Evolutionary conservation across 2,113 vertebrate genomes (phyloP).

Genomic region (Myiozetetes cayanensis): DNA sequence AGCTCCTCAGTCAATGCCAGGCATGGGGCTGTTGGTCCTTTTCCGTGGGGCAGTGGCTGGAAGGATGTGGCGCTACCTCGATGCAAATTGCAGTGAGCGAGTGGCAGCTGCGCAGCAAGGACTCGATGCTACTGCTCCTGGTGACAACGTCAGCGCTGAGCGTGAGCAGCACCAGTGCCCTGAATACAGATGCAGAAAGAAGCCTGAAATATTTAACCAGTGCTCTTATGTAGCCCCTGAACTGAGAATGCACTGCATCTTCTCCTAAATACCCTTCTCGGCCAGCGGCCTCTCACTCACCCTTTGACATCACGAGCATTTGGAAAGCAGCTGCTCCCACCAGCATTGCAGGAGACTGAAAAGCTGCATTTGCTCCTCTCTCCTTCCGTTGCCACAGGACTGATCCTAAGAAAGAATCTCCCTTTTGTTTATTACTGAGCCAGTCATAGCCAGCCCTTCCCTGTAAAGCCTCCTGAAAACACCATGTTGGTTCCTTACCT

Average conservation of each 20-base stretch:
- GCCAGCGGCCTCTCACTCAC: neutral
- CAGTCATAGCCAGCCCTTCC: neutral
- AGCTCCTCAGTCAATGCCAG: neutral
- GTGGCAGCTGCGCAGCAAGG: neutral
- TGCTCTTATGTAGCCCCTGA: neutral
- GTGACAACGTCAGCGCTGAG: neutral
- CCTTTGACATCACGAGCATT: fast-evolving
- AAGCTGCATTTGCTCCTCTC: neutral
- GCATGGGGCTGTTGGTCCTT: fast-evolving
- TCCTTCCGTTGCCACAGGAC: neutral
- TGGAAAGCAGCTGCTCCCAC: neutral
- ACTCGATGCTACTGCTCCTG: neutral
- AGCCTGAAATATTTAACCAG: neutral
- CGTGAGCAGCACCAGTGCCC: neutral
- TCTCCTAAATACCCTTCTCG: neutral
- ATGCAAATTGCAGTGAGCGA: neutral
- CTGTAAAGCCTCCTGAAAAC: neutral
- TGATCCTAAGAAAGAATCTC: neutral
- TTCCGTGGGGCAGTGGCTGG: fast-evolving
- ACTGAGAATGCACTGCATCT: neutral
- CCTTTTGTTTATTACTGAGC: neutral
- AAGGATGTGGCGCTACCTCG: fast-evolving
- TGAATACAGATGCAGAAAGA: neutral
- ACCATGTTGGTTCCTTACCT: neutral
- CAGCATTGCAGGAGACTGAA: fast-evolving